These are phyloP conservation scores for Micrasema minimum DNA, from an alignment of 1,140 invertebrate genomes.

Conservation along the genomic window DNA sequence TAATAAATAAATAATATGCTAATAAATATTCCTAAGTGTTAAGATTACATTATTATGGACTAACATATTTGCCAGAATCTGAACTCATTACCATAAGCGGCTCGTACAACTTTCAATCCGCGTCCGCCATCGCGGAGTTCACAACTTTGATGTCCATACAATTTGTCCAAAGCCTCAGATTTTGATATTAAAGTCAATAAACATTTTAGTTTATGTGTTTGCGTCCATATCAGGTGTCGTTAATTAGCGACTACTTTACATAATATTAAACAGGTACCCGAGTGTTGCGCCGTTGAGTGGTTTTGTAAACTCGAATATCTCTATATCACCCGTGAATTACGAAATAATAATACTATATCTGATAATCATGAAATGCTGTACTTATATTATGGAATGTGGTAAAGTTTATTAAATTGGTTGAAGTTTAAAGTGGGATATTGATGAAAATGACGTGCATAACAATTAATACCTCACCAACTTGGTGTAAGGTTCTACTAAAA, in stretches of 20 bases:
- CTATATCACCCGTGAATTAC: not conserved
- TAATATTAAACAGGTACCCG: slow-evolving; percentile 13
- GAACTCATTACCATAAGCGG: not conserved
- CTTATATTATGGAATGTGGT: too few species aligned
- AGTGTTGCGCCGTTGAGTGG: not conserved
- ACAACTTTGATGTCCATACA: slow-evolving; percentile 7
- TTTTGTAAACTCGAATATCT: not conserved
- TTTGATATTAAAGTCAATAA: slow-evolving; percentile 22
- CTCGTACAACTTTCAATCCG: not conserved
- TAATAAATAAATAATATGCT: too few species aligned
- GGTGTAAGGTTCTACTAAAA: too few species aligned
- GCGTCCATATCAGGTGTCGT: slow-evolving; percentile 26
- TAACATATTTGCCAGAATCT: not conserved
- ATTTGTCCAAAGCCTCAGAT: slow-evolving; percentile 23
- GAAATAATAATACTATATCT: not conserved
- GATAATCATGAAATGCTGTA: too few species aligned
- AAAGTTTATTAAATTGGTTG: too few species aligned
- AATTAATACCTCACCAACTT: too few species aligned
- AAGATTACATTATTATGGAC: not conserved
- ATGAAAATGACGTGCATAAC: too few species aligned
- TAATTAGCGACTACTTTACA: slow-evolving; percentile 27
- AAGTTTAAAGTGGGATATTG: too few species aligned
- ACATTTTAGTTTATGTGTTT: slow-evolving; percentile 24
- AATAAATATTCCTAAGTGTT: too few species aligned
- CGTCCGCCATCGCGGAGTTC: not conserved